Evolutionary conservation across 2,888 invertebrate genomes (phyloP).

Genomic region (Drosophila lutescens): DNA sequence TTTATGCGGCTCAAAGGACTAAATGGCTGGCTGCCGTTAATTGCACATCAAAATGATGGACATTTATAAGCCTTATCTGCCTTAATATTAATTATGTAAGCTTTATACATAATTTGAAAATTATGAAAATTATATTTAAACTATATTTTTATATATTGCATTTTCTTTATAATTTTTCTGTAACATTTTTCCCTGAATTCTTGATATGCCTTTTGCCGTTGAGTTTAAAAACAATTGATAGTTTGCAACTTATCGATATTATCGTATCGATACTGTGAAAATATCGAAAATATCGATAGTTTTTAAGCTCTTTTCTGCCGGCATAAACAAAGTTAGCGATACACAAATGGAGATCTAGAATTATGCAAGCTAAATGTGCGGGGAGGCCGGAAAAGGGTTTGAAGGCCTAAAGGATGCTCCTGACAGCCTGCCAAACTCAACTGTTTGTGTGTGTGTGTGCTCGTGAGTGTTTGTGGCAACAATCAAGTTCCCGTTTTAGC

Average conservation of each 20-base stretch:
- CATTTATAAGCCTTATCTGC: background rate
- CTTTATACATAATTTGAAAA: background rate
- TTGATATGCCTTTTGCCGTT: background rate
- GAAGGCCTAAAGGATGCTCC: slow-evolving; percentile 23
- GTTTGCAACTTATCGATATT: no score
- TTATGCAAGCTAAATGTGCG: slow-evolving; percentile 1
- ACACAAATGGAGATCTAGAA: background rate
- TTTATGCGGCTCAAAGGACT: background rate
- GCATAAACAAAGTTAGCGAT: background rate
- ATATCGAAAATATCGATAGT: no score
- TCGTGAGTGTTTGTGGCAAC: slow-evolving; percentile 31
- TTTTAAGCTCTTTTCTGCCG: no score
- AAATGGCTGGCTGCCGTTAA: background rate
- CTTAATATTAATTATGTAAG: no score
- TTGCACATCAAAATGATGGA: background rate
- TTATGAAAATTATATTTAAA: background rate
- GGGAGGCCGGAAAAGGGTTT: slow-evolving; percentile 6
- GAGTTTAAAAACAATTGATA: no score
- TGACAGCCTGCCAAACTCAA: slow-evolving; percentile 15
- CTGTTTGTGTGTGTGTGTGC: background rate
- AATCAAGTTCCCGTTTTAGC: slow-evolving; percentile 21
- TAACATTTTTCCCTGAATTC: background rate
- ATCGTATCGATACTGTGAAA: no score
- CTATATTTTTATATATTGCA: background rate
- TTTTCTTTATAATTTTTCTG: background rate